Conservation (phyloP, 2,888 invertebrate species). For the Neocrepidodera transversa region DNA sequence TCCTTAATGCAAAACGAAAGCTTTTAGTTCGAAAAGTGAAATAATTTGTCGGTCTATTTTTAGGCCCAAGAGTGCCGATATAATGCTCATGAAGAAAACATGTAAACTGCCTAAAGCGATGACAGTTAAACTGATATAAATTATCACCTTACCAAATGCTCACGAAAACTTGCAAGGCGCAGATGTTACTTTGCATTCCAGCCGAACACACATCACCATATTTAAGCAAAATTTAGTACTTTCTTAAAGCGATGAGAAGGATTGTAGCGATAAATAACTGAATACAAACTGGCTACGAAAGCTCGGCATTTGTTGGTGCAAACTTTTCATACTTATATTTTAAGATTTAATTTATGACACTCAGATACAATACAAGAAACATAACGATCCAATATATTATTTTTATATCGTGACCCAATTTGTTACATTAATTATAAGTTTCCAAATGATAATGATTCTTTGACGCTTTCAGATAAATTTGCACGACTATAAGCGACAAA, state of each 20-base stretch:
- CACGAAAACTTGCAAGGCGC: conserved; percentile 36
- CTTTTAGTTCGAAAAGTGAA: conserved; percentile 38
- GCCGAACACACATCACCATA: conserved; percentile 31
- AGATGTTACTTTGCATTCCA: conserved; percentile 36
- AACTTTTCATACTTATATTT: conserved; percentile 12
- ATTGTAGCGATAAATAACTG: conserved; percentile 24
- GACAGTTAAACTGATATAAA: conserved; percentile 41
- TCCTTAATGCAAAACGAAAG: conserved; percentile 35
- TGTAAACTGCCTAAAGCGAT: conserved; percentile 36
- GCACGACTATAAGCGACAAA: too few relatives aligned
- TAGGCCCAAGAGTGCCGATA: conserved; percentile 37
- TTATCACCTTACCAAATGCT: conserved; percentile 39
- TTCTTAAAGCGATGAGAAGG: conserved; percentile 26
- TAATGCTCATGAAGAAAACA: conserved; percentile 38
- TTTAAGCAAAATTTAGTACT: conserved; percentile 32
- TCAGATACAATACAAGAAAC: too few relatives aligned
- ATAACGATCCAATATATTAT: too few relatives aligned
- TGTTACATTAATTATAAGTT: too few relatives aligned
- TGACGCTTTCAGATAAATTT: too few relatives aligned
- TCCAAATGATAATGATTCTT: too few relatives aligned
- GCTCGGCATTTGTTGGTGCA: conserved; percentile 5
- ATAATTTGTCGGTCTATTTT: conserved; percentile 37
- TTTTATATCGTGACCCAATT: too few relatives aligned
- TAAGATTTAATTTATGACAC: not conserved
- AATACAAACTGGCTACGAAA: conserved; percentile 12